Evolutionary conservation across 2,888 invertebrate species (phyloP), one percentile per base, ranked within the genome.

Genomic region (Thalpophila matura): DNA sequence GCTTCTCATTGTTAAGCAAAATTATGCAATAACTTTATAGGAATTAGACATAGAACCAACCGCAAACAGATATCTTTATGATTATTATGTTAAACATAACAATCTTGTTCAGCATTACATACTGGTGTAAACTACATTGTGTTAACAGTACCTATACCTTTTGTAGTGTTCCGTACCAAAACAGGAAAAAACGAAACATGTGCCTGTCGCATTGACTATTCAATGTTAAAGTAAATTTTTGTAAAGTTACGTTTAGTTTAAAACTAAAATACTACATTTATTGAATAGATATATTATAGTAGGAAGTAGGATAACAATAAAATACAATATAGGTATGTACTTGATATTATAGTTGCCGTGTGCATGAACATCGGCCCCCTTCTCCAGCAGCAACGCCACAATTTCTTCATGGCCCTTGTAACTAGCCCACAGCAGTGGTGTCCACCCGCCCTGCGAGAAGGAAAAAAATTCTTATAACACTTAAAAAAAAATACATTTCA

Each of bases 351-450:
- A 99, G 91, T 99, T 99, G 59, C 99, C 99, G 85, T 99, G 98
- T 0, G 99, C 97, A 90, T 99, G 99, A 5, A 98, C 98, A 89
- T 99, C 99, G 0, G 99, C 99, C 29, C 98, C 98, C 77, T 97
- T 96, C 71, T 98, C 97, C 74, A 99, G 91, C 40, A 99, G 94
- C 56, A 97, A 87, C 33, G 96, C 95, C 33, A 97, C 99, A 65
- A 98, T 96, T 33, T 97, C 96, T 27, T 96, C 96, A 77, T 96
- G 96, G 6, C 98, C 99, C 89, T 99, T 99, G 95, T 99, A 99
- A 7, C 98, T 96, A 0, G 99, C 98, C 99, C 99, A 99, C 97
- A 99, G 98, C 56, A 99, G 95, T 0, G 99, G 96, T 3, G 99
- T 98, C 99, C 99, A 99, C 33, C 98, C 99, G 77, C 99, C 99